phyloP scores from a whole-genome alignment of 2,888 invertebrate genomes.

The Agrotis ipsilon region DNA sequence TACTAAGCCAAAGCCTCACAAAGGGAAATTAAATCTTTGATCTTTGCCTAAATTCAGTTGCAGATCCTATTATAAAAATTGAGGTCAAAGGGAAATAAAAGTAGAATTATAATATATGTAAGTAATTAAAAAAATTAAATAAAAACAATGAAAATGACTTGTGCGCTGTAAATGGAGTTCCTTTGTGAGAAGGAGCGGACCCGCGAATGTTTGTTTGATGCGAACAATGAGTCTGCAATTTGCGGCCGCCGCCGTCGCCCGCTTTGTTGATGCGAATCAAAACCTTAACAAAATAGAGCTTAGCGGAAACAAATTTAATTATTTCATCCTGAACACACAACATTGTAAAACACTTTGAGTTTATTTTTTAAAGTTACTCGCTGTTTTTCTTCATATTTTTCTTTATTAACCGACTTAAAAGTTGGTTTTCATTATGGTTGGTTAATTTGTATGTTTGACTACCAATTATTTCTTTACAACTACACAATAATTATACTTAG shows the following conservation, averaged over 20 bases:
- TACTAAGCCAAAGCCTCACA: not conserved
- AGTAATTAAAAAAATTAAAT: slow-evolving; percentile 74
- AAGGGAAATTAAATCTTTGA: slow-evolving; percentile 13
- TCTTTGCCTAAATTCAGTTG: not conserved
- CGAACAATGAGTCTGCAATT: slow-evolving; percentile 90
- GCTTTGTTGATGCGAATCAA: slow-evolving; percentile 87
- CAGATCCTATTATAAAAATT: not conserved
- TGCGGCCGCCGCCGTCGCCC: slow-evolving; percentile 83
- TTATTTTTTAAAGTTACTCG: slow-evolving; percentile 49
- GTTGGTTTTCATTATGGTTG: too few relatives aligned
- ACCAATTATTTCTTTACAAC: too few relatives aligned
- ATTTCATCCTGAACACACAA: slow-evolving; percentile 71
- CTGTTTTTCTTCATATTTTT: slow-evolving; percentile 15
- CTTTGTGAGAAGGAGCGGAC: slow-evolving; percentile 85
- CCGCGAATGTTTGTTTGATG: slow-evolving; percentile 86
- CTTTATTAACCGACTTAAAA: too few relatives aligned
- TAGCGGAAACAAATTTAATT: slow-evolving; percentile 78
- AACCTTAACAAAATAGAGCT: slow-evolving; percentile 84
- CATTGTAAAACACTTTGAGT: slow-evolving; percentile 64
- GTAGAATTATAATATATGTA: slow-evolving; percentile 44
- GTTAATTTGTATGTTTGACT: too few relatives aligned
- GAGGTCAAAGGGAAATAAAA: slow-evolving; percentile 15
- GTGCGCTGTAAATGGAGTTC: slow-evolving; percentile 84
- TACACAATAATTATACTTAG: too few relatives aligned
- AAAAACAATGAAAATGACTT: slow-evolving; percentile 84